A percentile compares a stretch with the other conserved stretches of the same genome.
Evolutionary conservation across 2,888 invertebrate species (phyloP).

Genomic region (Blomia tropicalis): DNA sequence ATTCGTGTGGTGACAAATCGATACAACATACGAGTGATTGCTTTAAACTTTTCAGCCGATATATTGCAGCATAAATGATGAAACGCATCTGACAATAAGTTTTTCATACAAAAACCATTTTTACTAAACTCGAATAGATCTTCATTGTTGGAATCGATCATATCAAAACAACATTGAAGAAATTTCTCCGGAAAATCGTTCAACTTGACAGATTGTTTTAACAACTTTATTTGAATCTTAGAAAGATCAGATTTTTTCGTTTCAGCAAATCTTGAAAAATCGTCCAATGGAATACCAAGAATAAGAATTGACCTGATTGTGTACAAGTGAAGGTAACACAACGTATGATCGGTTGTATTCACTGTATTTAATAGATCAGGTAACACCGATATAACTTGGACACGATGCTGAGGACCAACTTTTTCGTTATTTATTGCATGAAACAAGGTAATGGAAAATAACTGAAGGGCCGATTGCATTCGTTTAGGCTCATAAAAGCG

Average conservation of each 20-base stretch:
- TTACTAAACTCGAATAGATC: neutral
- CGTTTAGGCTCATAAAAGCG: neutral
- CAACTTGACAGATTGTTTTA: constrained; percentile 64
- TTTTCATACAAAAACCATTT: constrained; percentile 5
- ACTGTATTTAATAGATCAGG: neutral
- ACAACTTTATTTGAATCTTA: constrained; percentile 43
- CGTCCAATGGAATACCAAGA: constrained; percentile 62
- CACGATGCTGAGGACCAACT: constrained; percentile 5
- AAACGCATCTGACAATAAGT: neutral
- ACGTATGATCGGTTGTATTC: neutral
- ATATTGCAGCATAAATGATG: neutral
- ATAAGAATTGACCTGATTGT: constrained; percentile 48
- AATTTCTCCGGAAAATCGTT: constrained; percentile 77
- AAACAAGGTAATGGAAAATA: neutral
- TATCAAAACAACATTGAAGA: constrained; percentile 46
- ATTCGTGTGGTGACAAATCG: neutral
- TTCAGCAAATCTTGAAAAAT: constrained; percentile 52
- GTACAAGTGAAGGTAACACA: constrained; percentile 29
- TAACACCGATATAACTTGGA: neutral
- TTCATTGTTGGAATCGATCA: constrained; percentile 34
- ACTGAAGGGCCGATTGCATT: neutral
- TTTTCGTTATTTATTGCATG: neutral
- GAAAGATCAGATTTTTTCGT: neutral
- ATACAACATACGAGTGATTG: neutral
- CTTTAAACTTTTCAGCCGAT: neutral